phyloP scores from a whole-genome alignment of 2,888 invertebrate genomes.

The Coecobrya sp. region DNA sequence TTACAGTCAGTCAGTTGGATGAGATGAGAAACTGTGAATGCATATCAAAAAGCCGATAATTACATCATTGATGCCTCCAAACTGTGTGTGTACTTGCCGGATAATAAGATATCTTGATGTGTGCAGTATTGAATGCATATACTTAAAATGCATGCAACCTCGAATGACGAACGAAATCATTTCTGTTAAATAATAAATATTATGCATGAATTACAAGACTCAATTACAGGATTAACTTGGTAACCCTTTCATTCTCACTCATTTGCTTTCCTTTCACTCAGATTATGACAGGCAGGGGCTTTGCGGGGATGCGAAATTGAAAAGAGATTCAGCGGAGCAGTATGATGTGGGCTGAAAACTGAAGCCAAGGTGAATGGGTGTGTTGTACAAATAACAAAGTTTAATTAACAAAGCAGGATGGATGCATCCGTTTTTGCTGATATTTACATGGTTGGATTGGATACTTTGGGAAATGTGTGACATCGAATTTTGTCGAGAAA shows the following conservation, averaged over 20 bases:
- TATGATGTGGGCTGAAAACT: background rate
- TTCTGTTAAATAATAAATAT: conserved; percentile 67
- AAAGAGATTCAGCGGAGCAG: background rate
- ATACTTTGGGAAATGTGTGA: conserved; percentile 1
- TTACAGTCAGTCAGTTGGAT: background rate
- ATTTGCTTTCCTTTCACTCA: conserved; percentile 68
- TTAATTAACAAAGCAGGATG: conserved; percentile 7
- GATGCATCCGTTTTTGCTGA: background rate
- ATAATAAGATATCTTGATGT: conserved; percentile 21
- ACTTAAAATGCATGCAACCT: background rate
- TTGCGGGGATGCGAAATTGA: conserved; percentile 31
- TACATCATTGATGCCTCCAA: conserved; percentile 70
- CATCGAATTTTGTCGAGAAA: conserved; percentile 21
- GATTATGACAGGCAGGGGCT: conserved; percentile 14
- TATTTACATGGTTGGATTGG: background rate
- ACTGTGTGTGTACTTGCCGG: conserved; percentile 46
- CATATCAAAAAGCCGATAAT: conserved; percentile 82
- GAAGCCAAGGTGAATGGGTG: conserved; percentile 40
- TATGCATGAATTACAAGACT: conserved; percentile 77
- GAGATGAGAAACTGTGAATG: background rate
- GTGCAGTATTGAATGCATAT: conserved; percentile 18
- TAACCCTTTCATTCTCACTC: conserved; percentile 80
- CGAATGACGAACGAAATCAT: conserved; percentile 48
- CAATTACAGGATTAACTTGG: conserved; percentile 78
- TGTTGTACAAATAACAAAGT: background rate